Percentiles rank a stretch among this genome's conserved stretches.
Conservation (phyloP, 1,140 invertebrate genomes). For the Stegodyphus mimosarum region DNA sequence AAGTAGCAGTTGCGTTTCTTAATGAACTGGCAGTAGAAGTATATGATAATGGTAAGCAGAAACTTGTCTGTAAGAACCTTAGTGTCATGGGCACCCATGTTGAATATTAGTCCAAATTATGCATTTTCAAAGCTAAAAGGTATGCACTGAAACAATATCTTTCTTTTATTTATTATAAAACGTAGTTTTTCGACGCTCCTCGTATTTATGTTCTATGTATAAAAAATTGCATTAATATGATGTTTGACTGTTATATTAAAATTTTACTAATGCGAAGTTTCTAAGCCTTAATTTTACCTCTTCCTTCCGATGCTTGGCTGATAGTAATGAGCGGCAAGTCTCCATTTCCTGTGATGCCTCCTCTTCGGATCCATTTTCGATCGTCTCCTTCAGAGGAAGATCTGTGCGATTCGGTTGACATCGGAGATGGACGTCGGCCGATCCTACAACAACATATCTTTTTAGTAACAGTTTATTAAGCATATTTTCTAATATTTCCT, state of each 20-base stretch:
- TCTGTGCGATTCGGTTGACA: constrained; percentile 47
- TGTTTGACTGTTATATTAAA: neutral
- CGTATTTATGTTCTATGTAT: too few relatives aligned
- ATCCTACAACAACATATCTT: neutral
- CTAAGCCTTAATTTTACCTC: constrained; percentile 11
- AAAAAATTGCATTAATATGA: neutral
- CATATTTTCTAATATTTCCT: neutral
- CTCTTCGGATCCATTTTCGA: constrained; percentile 27
- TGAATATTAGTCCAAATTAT: too few relatives aligned
- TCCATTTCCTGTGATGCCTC: constrained; percentile 53
- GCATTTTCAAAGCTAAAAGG: too few relatives aligned
- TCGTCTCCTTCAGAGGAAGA: constrained; percentile 54
- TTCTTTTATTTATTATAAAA: too few relatives aligned
- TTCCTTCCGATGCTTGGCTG: constrained; percentile 54
- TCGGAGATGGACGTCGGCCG: constrained; percentile 22
- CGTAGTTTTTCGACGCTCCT: too few relatives aligned
- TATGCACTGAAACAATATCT: too few relatives aligned
- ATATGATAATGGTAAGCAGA: too few relatives aligned
- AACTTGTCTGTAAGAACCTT: too few relatives aligned
- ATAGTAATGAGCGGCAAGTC: constrained; percentile 55
- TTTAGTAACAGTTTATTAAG: neutral
- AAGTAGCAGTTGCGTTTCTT: too few relatives aligned
- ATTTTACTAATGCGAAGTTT: neutral
- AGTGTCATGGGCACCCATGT: too few relatives aligned
- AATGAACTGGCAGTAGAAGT: too few relatives aligned